Evolutionary conservation across 1,140 invertebrate species (phyloP), one percentile per base, ranked within the genome.

Genomic region (Danaus melanippus): DNA sequence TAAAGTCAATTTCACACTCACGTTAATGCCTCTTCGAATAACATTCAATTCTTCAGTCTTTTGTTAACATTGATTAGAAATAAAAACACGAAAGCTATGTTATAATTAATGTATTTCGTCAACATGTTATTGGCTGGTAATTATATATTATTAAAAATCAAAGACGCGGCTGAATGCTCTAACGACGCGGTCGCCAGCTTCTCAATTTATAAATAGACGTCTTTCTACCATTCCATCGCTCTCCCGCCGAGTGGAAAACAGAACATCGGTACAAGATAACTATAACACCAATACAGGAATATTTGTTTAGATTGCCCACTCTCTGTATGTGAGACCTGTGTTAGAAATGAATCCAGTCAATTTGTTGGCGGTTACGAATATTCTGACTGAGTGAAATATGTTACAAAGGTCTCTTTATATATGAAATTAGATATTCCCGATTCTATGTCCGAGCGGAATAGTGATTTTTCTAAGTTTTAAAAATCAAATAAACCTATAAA

Each of bases 181-280:
- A 43, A 63, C 61, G 70, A 70, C 69, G 74, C 69, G 73, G 66
- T 65, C 68, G 64, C 65, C 64, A 58, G 69, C 75, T 78, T 77
- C 60, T 58, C 62, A 67, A 64, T 69, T 69, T 85, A 85, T 79
- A 84, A 85, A 85, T 85, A 85, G 79, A 76, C 68, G 69, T 83
- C 78, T 79, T 77, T 73, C 71, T 76, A 74, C 72, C 74, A 69
- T 67, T 79, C 73, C 74, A 79, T 53, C 69, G 78, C 76, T 84
- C 82, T 85, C 82, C 82, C 80, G 67, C 73, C 74, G 69, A 84
- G 76, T 74, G 74, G 76, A 73, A 69, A 67, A 76, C 42, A 57
- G 64, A 46, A 42, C 59, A 69, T 66, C 62, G 66, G 56, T 64
- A 66, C 62, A 60, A 62, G 49, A 39, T 10, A 50, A 39, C 49